These are phyloP conservation scores for Paralvinella palmiformis DNA, from an alignment of 1,140 invertebrate species.

Conservation along the genomic window DNA sequence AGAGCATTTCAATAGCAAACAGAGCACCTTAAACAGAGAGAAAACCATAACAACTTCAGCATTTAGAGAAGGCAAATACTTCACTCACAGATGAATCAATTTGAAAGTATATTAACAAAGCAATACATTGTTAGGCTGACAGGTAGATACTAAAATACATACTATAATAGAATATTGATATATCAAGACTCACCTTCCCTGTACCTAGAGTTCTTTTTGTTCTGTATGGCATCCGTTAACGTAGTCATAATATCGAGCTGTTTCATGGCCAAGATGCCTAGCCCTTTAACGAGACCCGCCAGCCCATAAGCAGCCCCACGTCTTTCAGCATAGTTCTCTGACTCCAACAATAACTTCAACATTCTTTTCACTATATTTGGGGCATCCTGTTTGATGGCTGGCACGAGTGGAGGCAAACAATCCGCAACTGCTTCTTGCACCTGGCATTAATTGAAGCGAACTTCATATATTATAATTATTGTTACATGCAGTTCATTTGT, in stretches of 20 bases:
- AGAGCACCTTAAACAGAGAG: slow-evolving; percentile 64
- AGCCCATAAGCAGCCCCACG: slow-evolving; percentile 56
- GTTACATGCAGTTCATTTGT: background rate
- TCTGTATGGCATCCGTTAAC: slow-evolving; percentile 87
- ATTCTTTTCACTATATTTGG: slow-evolving; percentile 81
- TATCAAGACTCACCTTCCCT: slow-evolving; percentile 77
- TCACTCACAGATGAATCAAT: too few relatives aligned
- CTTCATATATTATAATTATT: too few relatives aligned
- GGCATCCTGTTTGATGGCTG: slow-evolving; percentile 83
- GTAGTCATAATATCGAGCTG: slow-evolving; percentile 93
- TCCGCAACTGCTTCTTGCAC: slow-evolving; percentile 97
- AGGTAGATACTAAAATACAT: background rate
- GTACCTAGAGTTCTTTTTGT: slow-evolving; percentile 91
- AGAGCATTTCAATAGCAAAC: slow-evolving; percentile 97
- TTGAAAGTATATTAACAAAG: too few relatives aligned
- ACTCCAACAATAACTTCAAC: slow-evolving; percentile 77
- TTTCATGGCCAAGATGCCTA: slow-evolving; percentile 91
- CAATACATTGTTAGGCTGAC: background rate
- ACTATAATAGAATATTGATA: too few relatives aligned
- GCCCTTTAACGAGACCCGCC: slow-evolving; percentile 75
- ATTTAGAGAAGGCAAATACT: too few relatives aligned
- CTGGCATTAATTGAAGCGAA: too few relatives aligned
- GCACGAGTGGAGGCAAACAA: slow-evolving; percentile 88
- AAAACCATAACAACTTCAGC: background rate
- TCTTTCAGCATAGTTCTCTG: slow-evolving; percentile 93